Evolutionary conservation across 2,888 invertebrate species (phyloP), one percentile per base, ranked within the genome.

Genomic region (Zygaena filipendulae): DNA sequence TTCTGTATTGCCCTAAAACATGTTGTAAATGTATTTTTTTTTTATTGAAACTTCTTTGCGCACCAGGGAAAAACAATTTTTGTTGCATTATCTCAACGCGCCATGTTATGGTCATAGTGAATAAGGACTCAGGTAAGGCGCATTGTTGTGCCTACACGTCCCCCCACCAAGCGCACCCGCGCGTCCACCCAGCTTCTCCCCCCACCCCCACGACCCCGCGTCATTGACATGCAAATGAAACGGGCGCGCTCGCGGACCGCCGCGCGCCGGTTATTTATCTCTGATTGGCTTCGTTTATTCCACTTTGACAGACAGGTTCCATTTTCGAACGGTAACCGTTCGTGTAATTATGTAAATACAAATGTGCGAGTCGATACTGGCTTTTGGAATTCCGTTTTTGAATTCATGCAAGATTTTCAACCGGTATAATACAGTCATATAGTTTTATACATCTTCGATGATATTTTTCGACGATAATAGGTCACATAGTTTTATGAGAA

Each of bases 221-320:
- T 49, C 62, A 67, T 74, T 68, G 72, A 59, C 68, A 77, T 77
- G 77, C 67, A 75, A 77, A 79, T 75, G 72, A 64, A 68, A 61
- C 59, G 55, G 46, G 59, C 59, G 61, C 52, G 57, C 61, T 54
- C 59, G 59, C 59, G 57, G 52, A 57, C 54, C 58, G 60, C 58
- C 59, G 69, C 67, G 70, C 59, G 56, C 53, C 55, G 56, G 70
- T 72, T 75, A 70, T 74, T 75, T 75, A 77, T 74, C 71, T 77
- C 69, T 72, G 72, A 77, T 77, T 77, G 71, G 70, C 57, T 68
- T 57, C 62, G 63, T 70, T 67, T 68, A 72, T 72, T 64, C 61
- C 70, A 61, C 57, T 64, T 71, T 67, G 63, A 69, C 69, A 61
- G 71, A 66, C 67, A 67, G 66, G 61, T 68, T 67, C 59, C 62